Evolutionary conservation across 2,888 invertebrate species (phyloP).

Genomic region (Drosophila gaucha): DNA sequence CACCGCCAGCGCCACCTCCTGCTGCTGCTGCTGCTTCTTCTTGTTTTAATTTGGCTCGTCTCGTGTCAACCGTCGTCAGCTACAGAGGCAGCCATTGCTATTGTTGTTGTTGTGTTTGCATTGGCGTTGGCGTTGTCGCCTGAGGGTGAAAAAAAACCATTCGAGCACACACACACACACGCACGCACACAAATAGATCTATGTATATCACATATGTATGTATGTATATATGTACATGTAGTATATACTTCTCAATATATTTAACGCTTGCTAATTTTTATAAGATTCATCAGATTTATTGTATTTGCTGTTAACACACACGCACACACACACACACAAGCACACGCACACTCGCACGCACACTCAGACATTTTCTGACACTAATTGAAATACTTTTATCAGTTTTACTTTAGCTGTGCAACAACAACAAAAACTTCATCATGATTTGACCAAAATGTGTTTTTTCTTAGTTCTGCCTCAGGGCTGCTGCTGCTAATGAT

Average conservation of each 20-base stretch:
- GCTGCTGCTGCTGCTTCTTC: slow-evolving; percentile 22
- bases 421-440: slow-evolving; percentile 21
- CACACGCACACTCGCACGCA: neutral
- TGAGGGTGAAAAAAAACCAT: slow-evolving; percentile 78
- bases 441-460: slow-evolving; percentile 22
- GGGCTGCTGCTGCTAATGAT: slow-evolving; percentile 25
- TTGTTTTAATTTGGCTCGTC: slow-evolving; percentile 64
- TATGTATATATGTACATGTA: neutral
- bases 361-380: slow-evolving; percentile 58
- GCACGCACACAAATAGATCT: slow-evolving; percentile 25
- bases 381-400: slow-evolving; percentile 80
- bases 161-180: slow-evolving; percentile 61
- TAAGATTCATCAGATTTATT: slow-evolving; percentile 59
- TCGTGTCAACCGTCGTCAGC: slow-evolving; percentile 79
- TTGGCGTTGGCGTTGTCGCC: slow-evolving; percentile 79
- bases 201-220: slow-evolving; percentile 5
- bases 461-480: slow-evolving; percentile 27
- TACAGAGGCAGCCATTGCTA: slow-evolving; percentile 51
- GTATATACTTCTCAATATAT: slow-evolving; percentile 18
- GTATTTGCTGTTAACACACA: slow-evolving; percentile 32
- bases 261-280: slow-evolving; percentile 57
- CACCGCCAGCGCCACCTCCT: too few species aligned
- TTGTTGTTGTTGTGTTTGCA: slow-evolving; percentile 48
- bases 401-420: slow-evolving; percentile 43
- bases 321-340: neutral